phyloP scores from a whole-genome alignment of 1,140 invertebrate genomes.

The Belonocnema kinseyi region DNA sequence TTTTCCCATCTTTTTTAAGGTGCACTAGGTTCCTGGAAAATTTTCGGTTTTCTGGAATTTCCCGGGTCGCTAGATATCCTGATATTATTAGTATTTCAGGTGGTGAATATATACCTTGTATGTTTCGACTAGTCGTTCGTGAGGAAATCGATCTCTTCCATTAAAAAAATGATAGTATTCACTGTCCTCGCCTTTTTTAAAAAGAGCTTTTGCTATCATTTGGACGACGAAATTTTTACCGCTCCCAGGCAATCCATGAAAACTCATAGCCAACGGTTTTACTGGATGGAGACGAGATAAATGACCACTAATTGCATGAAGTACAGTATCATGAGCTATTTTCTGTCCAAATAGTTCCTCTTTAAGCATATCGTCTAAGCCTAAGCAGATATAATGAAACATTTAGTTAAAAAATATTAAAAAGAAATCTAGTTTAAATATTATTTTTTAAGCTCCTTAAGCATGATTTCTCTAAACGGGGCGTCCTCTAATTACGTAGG shows the following conservation, averaged over 20 bases:
- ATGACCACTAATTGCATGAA: conserved; percentile 78
- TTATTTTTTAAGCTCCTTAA: background rate
- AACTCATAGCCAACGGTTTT: conserved; percentile 84
- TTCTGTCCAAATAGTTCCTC: conserved; percentile 81
- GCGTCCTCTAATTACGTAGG: no score
- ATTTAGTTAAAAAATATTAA: background rate
- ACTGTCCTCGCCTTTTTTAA: conserved; percentile 83
- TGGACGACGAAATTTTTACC: conserved; percentile 93
- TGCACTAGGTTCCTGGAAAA: no score
- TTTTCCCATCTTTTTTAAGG: no score
- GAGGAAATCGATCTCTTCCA: conserved; percentile 87
- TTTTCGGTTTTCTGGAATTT: no score
- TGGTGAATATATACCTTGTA: conserved; percentile 76
- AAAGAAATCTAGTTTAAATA: background rate
- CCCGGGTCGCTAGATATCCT: no score
- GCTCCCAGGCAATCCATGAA: conserved; percentile 88
- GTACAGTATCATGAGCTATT: conserved; percentile 77
- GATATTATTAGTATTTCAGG: background rate
- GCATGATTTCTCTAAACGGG: no score
- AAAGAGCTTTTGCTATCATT: conserved; percentile 88
- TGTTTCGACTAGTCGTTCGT: conserved; percentile 64
- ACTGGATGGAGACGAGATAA: conserved; percentile 70
- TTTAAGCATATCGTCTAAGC: conserved; percentile 59
- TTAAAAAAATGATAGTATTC: conserved; percentile 88
- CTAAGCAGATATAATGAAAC: conserved; percentile 57